Conservation (phyloP, 2,888 invertebrate genomes). For the Drosophila antonietae region DNA sequence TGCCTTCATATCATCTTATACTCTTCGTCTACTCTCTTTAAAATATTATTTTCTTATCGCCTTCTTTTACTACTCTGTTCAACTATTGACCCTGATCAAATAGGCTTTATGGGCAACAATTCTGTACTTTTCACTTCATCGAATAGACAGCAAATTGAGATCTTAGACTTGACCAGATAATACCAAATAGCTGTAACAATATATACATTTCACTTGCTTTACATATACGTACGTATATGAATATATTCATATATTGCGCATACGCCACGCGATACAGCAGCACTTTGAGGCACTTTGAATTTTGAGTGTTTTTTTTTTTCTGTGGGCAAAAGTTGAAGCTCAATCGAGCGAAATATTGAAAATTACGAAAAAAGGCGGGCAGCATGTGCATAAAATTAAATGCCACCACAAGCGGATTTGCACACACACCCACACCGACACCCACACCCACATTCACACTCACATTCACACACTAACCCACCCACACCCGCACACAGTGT, state of each 20-base stretch:
- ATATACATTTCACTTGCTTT: neutral
- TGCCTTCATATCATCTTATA: neutral
- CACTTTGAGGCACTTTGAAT: conserved; percentile 3
- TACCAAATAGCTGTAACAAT: neutral
- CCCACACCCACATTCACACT: conserved; percentile 2
- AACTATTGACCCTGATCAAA: neutral
- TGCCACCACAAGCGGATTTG: conserved; percentile 34
- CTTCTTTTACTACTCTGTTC: neutral
- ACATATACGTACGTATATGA: neutral
- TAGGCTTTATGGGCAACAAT: no score
- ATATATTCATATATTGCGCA: neutral
- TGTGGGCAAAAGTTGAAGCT: conserved; percentile 26
- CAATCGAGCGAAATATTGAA: conserved; percentile 64
- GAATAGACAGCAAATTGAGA: neutral
- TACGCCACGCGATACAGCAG: conserved; percentile 1
- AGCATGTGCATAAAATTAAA: conserved; percentile 64
- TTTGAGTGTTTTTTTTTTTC: conserved; percentile 6
- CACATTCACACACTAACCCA: conserved; percentile 3
- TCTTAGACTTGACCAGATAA: neutral
- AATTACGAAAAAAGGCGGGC: conserved; percentile 48
- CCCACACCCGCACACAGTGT: conserved; percentile 5
- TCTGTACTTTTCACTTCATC: neutral
- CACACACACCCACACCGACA: conserved; percentile 13
- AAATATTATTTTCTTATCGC: neutral
- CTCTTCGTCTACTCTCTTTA: no score